Evolutionary conservation across 2,113 vertebrate species (phyloP).

Genomic region (Pangasianodon hypophthalmus): DNA sequence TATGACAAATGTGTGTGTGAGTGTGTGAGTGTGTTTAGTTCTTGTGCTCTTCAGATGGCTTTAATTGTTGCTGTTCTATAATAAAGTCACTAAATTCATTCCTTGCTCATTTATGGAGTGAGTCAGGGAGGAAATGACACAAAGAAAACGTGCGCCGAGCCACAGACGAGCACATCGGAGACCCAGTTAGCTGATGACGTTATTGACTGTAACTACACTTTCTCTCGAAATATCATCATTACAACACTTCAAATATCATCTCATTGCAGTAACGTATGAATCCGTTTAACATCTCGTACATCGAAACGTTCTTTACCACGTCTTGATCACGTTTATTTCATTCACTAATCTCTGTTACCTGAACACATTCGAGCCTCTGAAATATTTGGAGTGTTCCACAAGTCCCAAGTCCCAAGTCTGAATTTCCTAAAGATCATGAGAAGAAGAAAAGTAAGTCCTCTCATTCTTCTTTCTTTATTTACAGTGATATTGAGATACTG

Average conservation of each 20-base stretch:
- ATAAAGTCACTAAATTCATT: background rate
- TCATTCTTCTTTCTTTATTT: background rate
- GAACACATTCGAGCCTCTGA: background rate
- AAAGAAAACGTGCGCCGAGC: background rate
- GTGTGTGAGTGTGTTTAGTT: background rate
- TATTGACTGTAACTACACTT: too few relatives aligned
- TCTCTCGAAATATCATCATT: background rate
- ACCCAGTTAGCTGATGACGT: background rate
- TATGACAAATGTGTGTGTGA: background rate
- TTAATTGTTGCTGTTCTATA: background rate
- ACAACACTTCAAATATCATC: background rate
- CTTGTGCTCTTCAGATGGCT: background rate
- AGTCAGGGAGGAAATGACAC: constrained; percentile 4
- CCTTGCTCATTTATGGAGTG: background rate
- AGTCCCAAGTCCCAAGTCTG: background rate
- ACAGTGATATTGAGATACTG: background rate
- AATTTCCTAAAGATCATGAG: background rate
- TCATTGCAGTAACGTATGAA: background rate
- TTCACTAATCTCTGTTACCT: background rate
- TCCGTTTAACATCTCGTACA: background rate
- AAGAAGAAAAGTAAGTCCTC: background rate
- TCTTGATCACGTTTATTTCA: background rate
- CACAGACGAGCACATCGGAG: background rate
- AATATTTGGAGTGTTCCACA: background rate
- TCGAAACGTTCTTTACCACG: background rate